Percentiles rank a stretch among this genome's conserved stretches.
Conservation (phyloP, 1,140 invertebrate genomes). For the Protaetia brevitarsis region DNA sequence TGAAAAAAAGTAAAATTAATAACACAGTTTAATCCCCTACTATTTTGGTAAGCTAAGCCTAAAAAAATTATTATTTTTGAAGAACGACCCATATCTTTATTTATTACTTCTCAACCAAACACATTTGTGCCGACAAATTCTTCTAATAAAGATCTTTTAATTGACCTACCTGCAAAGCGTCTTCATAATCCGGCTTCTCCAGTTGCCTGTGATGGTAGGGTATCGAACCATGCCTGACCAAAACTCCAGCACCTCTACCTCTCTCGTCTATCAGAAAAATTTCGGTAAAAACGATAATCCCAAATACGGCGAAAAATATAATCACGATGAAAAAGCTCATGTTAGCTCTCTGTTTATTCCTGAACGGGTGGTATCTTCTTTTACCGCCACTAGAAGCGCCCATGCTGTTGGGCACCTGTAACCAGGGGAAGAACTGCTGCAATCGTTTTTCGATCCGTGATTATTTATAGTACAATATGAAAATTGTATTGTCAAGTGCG, state of each 20-base stretch:
- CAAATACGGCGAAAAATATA: slow-evolving; percentile 86
- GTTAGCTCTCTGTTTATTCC: slow-evolving; percentile 72
- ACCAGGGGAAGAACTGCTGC: not conserved
- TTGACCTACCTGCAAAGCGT: slow-evolving; percentile 42
- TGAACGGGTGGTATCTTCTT: slow-evolving; percentile 19
- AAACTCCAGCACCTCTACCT: slow-evolving; percentile 49
- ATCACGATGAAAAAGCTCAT: slow-evolving; percentile 85
- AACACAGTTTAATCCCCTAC: too few species aligned
- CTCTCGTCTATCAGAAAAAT: slow-evolving; percentile 71
- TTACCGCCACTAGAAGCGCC: slow-evolving; percentile 12
- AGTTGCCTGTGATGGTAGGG: slow-evolving; percentile 39
- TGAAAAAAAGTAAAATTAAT: too few species aligned
- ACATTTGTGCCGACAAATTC: not conserved
- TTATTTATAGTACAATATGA: too few species aligned
- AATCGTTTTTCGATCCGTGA: too few species aligned
- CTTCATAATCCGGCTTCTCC: slow-evolving; percentile 43
- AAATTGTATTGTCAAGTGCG: too few species aligned
- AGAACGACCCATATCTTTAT: not conserved
- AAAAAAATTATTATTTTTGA: too few species aligned
- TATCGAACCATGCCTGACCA: slow-evolving; percentile 50
- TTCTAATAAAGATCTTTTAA: not conserved
- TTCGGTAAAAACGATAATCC: slow-evolving; percentile 79
- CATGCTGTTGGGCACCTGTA: not conserved
- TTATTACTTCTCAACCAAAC: too few species aligned
- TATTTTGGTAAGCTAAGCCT: not conserved